Conservation (phyloP, 2,797 vertebrate species). For the Sebastes goodei region DNA sequence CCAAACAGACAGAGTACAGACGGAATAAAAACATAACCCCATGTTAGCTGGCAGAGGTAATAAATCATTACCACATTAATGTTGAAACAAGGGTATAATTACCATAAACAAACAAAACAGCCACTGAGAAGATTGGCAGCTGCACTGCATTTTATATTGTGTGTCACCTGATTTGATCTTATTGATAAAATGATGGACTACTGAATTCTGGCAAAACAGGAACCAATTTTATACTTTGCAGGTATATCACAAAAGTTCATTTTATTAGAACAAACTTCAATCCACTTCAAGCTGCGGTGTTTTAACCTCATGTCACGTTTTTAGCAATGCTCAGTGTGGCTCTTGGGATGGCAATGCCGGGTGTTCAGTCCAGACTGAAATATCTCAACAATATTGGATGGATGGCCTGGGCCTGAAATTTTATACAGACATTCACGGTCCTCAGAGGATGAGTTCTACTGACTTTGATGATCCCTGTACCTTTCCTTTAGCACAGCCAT, state of each 20-base stretch:
- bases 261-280: not conserved
- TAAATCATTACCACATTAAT: slow-evolving; percentile 51
- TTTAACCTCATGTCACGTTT: not conserved
- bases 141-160: slow-evolving; percentile 9
- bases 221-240: not conserved
- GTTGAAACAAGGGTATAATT: slow-evolving; percentile 46
- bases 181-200: not conserved
- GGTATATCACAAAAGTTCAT: not conserved
- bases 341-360: not conserved
- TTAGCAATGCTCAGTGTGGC: not conserved
- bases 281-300: not conserved
- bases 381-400: not conserved
- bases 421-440: not conserved
- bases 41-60: slow-evolving; percentile 26
- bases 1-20: not conserved
- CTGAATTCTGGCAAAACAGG: slow-evolving; percentile 2
- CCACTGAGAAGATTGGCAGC: slow-evolving; percentile 34
- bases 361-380: not conserved
- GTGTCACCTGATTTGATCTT: slow-evolving; percentile 18
- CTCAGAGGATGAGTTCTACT: too few relatives aligned
- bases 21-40: slow-evolving; percentile 20
- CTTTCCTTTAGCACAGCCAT: too few relatives aligned
- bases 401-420: too few relatives aligned
- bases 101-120: slow-evolving; percentile 47
- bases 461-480: too few relatives aligned